These are phyloP conservation scores for Anabas testudineus DNA, from an alignment of 2,797 vertebrate species.

Conservation along the genomic window DNA sequence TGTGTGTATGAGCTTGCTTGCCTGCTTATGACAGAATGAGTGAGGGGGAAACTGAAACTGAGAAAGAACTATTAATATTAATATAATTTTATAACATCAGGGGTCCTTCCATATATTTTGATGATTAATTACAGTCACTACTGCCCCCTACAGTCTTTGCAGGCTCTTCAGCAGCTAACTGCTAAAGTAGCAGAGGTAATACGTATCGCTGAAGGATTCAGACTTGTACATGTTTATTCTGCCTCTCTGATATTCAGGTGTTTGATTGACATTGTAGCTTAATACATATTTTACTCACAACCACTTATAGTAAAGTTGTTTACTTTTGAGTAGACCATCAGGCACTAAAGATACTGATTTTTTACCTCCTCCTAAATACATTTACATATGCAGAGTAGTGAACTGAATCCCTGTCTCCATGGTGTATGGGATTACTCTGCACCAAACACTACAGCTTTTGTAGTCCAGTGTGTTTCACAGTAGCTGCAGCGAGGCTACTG, in stretches of 20 bases:
- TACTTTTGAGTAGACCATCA: neutral
- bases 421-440: conserved; percentile 4
- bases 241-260: neutral
- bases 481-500: conserved; percentile 32
- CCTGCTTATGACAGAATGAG: conserved; percentile 60
- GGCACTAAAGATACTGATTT: conserved; percentile 43
- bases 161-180: conserved; percentile 19
- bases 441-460: conserved; percentile 9
- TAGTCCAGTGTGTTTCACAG: conserved; percentile 20
- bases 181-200: conserved; percentile 14
- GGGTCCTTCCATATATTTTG: conserved; percentile 57
- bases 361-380: conserved; percentile 43
- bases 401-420: conserved; percentile 31
- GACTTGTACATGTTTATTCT: neutral
- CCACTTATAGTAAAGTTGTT: neutral
- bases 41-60: conserved; percentile 49
- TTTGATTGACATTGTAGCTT: neutral
- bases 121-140: conserved; percentile 62
- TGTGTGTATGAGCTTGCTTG: conserved; percentile 6
- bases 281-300: neutral
- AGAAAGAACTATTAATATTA: conserved; percentile 84
- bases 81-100: conserved; percentile 73
- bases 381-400: conserved; percentile 34
- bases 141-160: conserved; percentile 78
- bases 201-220: neutral